Evolutionary conservation across 2,113 vertebrate genomes (phyloP).

Genomic region (Caranx ignobilis): DNA sequence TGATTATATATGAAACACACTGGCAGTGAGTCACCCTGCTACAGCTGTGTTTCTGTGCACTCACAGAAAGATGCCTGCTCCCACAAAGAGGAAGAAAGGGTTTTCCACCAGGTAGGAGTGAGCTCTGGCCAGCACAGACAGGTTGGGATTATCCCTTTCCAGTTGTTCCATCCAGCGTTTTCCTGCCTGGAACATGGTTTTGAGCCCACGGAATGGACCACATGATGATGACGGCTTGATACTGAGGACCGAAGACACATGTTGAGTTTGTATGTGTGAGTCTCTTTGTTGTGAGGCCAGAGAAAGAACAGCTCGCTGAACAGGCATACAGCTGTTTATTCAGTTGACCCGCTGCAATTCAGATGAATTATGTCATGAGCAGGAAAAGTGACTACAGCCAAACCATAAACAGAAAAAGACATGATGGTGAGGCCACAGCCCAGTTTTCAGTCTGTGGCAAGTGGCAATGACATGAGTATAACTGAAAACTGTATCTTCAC

Average conservation of each 20-base stretch:
- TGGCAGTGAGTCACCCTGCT: not conserved
- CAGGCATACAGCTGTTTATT: not conserved
- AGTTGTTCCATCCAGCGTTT: slow-evolving; percentile 85
- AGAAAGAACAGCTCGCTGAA: not conserved
- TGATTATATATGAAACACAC: not conserved
- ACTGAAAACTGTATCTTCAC: too few species aligned
- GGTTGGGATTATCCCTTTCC: slow-evolving; percentile 76
- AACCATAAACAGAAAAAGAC: too few species aligned
- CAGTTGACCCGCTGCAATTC: not conserved
- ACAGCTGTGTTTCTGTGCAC: slow-evolving; percentile 32
- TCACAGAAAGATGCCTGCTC: slow-evolving; percentile 88
- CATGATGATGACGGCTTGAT: slow-evolving; percentile 87
- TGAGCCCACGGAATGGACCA: slow-evolving; percentile 89
- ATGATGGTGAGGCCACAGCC: too few species aligned
- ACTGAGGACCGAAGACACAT: slow-evolving; percentile 73
- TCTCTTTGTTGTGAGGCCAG: not conserved
- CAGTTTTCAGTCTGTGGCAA: too few species aligned
- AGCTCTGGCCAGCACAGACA: slow-evolving; percentile 85
- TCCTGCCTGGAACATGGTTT: slow-evolving; percentile 88
- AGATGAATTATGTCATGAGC: not conserved
- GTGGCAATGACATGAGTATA: too few species aligned
- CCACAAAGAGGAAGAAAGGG: slow-evolving; percentile 87
- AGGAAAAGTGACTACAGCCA: too few species aligned
- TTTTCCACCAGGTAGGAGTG: slow-evolving; percentile 89
- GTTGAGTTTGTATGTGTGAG: not conserved